Percentiles rank a stretch among this genome's conserved stretches.
Evolutionary conservation across 1,140 invertebrate species (phyloP).

Genomic region (Brachystomella parvula): DNA sequence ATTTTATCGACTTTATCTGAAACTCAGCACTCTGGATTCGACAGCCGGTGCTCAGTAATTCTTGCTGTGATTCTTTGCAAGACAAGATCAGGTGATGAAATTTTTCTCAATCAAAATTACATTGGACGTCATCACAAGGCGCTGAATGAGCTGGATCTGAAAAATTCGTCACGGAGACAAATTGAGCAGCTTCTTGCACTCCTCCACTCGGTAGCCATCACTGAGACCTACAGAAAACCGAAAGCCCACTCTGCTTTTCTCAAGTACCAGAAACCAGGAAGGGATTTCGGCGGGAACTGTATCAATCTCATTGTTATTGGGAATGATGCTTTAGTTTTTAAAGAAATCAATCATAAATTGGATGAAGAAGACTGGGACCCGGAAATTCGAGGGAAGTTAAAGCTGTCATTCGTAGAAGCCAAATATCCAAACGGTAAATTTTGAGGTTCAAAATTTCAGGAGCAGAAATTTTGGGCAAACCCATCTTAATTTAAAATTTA

Average conservation of each 20-base stretch:
- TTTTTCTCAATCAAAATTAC: not conserved
- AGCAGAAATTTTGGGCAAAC: not conserved
- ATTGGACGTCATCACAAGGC: too few relatives aligned
- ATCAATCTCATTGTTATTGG: not conserved
- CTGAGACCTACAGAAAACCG: not conserved
- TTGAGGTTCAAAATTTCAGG: not conserved
- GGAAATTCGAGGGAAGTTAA: not conserved
- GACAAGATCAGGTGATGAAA: not conserved
- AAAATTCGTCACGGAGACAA: not conserved
- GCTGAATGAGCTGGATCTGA: not conserved
- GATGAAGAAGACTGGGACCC: not conserved
- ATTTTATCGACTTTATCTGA: not conserved
- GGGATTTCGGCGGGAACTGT: not conserved
- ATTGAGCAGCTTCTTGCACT: not conserved
- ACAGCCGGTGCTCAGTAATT: not conserved
- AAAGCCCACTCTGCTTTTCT: not conserved
- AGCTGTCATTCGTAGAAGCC: not conserved
- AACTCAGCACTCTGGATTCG: too few relatives aligned
- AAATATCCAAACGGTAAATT: not conserved
- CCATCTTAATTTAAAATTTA: not conserved
- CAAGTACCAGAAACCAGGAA: not conserved
- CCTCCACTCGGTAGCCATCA: not conserved
- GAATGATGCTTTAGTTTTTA: not conserved
- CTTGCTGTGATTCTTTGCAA: not conserved
- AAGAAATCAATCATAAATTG: not conserved